Conservation (phyloP, 2,797 vertebrate species). For the Jordanella pulchra region DNA sequence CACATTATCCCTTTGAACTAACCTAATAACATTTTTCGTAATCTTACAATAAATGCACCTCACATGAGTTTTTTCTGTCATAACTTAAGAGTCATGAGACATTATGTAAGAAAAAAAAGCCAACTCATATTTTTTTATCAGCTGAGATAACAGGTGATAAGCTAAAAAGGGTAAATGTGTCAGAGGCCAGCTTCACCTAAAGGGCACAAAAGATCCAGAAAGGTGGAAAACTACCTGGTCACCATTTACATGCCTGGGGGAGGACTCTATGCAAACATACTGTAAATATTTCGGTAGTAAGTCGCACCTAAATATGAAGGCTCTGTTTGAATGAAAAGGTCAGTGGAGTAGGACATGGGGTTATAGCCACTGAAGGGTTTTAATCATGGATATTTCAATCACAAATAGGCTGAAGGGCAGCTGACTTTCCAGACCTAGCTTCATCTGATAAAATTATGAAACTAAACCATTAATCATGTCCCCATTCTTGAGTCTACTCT, state of each 20-base stretch:
- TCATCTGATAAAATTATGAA: neutral
- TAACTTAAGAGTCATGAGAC: slow-evolving; percentile 7
- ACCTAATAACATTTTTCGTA: neutral
- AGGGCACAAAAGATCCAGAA: slow-evolving; percentile 6
- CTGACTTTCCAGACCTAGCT: neutral
- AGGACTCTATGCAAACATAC: neutral
- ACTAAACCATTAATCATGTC: slow-evolving; percentile 6
- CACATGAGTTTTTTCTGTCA: slow-evolving; percentile 24
- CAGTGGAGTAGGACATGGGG: slow-evolving; percentile 46
- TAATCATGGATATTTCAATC: neutral
- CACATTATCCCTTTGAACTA: neutral
- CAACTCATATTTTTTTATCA: slow-evolving; percentile 18
- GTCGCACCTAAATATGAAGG: slow-evolving; percentile 12
- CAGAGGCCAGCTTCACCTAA: slow-evolving; percentile 31
- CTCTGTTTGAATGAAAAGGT: slow-evolving; percentile 30
- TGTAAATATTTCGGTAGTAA: slow-evolving; percentile 1
- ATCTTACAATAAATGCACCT: neutral
- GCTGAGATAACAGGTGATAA: slow-evolving; percentile 58
- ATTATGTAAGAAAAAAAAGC: slow-evolving; percentile 21
- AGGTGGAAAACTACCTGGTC: slow-evolving; percentile 3
- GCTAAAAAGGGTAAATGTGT: slow-evolving; percentile 21
- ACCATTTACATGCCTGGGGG: neutral
- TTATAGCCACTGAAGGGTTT: slow-evolving; percentile 29
- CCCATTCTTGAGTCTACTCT: neutral
- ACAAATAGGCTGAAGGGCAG: neutral